Conservation (phyloP, 2,888 invertebrate species). For the Netelia virgata region DNA sequence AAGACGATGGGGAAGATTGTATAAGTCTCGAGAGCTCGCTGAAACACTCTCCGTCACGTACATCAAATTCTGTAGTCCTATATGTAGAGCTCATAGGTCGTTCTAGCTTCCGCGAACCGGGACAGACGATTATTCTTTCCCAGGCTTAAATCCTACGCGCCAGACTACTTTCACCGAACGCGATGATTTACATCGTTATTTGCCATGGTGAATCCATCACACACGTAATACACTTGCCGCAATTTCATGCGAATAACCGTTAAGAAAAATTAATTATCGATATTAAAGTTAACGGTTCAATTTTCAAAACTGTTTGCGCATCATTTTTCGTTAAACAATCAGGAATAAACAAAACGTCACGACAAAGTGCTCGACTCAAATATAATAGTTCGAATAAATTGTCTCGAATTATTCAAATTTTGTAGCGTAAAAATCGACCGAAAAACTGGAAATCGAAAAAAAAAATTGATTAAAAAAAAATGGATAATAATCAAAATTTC, state of each 20-base stretch:
- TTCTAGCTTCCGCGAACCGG: conserved; percentile 22
- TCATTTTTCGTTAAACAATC: background rate
- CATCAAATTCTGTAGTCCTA: conserved; percentile 17
- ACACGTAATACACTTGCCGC: conserved; percentile 6
- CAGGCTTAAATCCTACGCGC: conserved; percentile 38
- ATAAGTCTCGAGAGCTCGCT: conserved; percentile 14
- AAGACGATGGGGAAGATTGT: conserved; percentile 2
- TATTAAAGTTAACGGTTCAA: background rate
- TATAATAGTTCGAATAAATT: background rate
- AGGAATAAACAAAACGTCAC: background rate
- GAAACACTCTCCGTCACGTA: conserved; percentile 54
- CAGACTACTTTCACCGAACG: conserved; percentile 70
- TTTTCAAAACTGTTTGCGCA: background rate
- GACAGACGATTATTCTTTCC: conserved; percentile 67
- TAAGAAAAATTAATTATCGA: background rate
- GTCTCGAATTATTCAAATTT: background rate
- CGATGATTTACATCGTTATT: conserved; percentile 30
- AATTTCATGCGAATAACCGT: background rate
- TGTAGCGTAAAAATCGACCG: too few relatives aligned
- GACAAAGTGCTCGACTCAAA: background rate
- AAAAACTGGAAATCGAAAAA: background rate
- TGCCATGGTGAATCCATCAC: background rate
- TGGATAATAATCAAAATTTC: background rate
- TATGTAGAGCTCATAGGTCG: conserved; percentile 42
- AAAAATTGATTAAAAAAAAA: background rate